Conservation (phyloP, 2,888 invertebrate species). For the Nymphalis urticae region DNA sequence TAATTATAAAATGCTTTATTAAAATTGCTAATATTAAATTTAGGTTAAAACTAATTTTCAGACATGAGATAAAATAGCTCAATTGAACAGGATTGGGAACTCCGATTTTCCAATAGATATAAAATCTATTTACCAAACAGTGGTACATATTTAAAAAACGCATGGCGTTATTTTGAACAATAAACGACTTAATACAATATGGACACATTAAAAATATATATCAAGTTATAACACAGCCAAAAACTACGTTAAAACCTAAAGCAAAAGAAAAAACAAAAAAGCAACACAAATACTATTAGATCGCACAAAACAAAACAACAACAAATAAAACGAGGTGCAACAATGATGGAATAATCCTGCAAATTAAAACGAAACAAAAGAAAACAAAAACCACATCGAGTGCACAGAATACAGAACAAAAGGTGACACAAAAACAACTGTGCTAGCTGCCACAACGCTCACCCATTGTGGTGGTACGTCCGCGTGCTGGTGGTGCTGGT, state of each 20-base stretch:
- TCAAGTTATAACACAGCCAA: background rate
- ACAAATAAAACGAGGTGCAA: background rate
- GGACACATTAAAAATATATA: background rate
- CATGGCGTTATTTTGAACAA: too few relatives aligned
- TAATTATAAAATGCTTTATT: too few relatives aligned
- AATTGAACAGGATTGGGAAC: too few relatives aligned
- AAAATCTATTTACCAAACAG: too few relatives aligned
- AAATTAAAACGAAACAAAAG: too few relatives aligned
- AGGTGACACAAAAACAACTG: constrained; percentile 9
- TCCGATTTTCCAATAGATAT: too few relatives aligned
- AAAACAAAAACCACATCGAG: constrained; percentile 17
- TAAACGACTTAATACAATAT: background rate
- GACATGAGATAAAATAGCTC: too few relatives aligned
- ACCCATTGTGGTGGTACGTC: constrained; percentile 76
- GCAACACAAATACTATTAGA: background rate
- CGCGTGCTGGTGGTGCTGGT: constrained; percentile 73
- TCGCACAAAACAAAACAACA: background rate
- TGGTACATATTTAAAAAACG: too few relatives aligned
- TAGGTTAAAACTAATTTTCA: too few relatives aligned
- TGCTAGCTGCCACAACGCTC: constrained; percentile 35
- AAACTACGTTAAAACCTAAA: background rate
- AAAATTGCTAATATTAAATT: too few relatives aligned
- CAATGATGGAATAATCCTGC: too few relatives aligned
- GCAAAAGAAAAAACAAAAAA: background rate
- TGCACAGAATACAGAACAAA: constrained; percentile 30